A percentile compares a stretch with the other conserved stretches of the same genome.
phyloP scores from a whole-genome alignment of 1,140 invertebrate species.

The Planococcus citri region DNA sequence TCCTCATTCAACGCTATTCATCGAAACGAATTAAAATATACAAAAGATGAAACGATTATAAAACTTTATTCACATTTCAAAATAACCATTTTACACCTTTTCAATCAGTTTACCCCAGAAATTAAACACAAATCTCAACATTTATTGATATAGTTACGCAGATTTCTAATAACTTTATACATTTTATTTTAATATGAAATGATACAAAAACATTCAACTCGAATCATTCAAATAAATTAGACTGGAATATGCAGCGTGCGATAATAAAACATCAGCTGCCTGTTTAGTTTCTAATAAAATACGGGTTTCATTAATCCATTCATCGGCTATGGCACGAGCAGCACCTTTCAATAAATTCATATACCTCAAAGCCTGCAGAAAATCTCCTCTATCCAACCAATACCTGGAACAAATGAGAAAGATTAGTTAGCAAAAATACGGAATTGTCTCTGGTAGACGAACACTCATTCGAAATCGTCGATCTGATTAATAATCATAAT shows the following conservation, averaged over 20 bases:
- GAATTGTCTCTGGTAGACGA: too few relatives aligned
- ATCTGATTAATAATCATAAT: too few relatives aligned
- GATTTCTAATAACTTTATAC: neutral
- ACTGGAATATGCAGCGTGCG: conserved; percentile 50
- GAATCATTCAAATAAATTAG: neutral
- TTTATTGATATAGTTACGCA: too few relatives aligned
- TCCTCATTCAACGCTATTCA: too few relatives aligned
- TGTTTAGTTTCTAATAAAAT: conserved; percentile 80
- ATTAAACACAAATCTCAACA: too few relatives aligned
- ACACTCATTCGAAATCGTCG: too few relatives aligned
- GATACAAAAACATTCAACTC: neutral
- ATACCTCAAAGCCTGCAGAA: conserved; percentile 71
- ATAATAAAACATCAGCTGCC: conserved; percentile 71
- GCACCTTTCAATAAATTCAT: conserved; percentile 82
- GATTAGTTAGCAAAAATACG: neutral
- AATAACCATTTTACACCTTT: too few relatives aligned
- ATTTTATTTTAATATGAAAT: neutral
- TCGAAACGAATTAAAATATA: too few relatives aligned
- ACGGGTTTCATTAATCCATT: conserved; percentile 77
- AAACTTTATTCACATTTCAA: too few relatives aligned
- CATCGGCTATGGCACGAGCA: conserved; percentile 58
- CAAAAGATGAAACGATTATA: too few relatives aligned
- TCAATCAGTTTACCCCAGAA: too few relatives aligned
- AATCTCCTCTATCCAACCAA: conserved; percentile 71
- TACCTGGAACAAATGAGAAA: conserved; percentile 43